These are phyloP conservation scores for Drosophila ironensis DNA, from an alignment of 1,140 invertebrate genomes.

Conservation along the genomic window DNA sequence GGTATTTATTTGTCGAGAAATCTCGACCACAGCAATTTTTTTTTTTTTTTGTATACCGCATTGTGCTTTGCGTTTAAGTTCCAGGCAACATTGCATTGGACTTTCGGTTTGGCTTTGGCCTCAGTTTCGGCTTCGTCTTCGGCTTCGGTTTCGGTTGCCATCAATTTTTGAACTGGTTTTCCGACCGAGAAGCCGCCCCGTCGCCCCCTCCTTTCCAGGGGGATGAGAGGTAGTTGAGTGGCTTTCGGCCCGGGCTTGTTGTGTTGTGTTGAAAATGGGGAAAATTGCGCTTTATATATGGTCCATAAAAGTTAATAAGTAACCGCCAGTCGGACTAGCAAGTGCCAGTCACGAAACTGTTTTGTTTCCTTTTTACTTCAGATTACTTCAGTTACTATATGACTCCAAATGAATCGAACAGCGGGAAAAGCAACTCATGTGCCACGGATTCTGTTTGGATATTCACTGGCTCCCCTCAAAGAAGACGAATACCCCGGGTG, in stretches of 20 bases:
- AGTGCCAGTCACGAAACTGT: slow-evolving; percentile 28
- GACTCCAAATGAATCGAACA: slow-evolving; percentile 3
- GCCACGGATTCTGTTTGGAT: too few relatives aligned
- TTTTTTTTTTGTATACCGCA: not conserved
- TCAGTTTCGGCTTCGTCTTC: too few relatives aligned
- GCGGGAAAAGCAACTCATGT: not conserved
- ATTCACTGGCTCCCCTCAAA: too few relatives aligned
- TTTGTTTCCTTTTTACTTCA: not conserved
- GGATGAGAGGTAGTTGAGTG: too few relatives aligned
- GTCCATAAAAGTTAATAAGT: slow-evolving; percentile 59
- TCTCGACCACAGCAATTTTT: too few relatives aligned
- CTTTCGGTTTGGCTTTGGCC: not conserved
- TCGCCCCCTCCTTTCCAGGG: not conserved
- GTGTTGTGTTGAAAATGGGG: slow-evolving; percentile 25
- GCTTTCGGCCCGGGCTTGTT: not conserved
- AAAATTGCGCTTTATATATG: slow-evolving; percentile 43
- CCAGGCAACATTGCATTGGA: slow-evolving; percentile 2
- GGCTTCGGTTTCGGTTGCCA: too few relatives aligned
- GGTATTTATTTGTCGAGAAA: too few relatives aligned
- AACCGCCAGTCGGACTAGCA: slow-evolving; percentile 11
- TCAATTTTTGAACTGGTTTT: slow-evolving; percentile 52
- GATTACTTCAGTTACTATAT: not conserved
- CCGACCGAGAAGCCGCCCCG: not conserved
- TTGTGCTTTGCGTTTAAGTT: slow-evolving; percentile 15
- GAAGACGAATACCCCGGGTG: too few relatives aligned